phyloP scores from a whole-genome alignment of 2,113 vertebrate genomes.

The Kobus ellipsiprymnus region DNA sequence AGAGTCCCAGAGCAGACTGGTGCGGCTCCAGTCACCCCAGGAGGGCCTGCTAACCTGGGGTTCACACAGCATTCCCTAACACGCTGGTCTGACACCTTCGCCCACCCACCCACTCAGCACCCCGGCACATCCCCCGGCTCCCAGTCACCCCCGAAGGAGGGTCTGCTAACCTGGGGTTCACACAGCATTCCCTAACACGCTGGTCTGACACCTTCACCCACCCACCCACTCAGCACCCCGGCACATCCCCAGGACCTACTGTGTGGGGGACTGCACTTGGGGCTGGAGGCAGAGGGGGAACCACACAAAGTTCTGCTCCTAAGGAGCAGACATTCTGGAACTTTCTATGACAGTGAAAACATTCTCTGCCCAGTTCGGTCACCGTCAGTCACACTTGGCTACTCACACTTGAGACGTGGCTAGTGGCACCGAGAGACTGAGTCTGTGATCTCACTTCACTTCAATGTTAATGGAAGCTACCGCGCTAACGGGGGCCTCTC shows the following conservation, averaged over 20 bases:
- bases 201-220: fast-evolving
- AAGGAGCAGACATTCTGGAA: neutral
- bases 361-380: neutral
- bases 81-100: fast-evolving
- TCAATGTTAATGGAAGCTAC: neutral
- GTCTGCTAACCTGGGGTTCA: fast-evolving
- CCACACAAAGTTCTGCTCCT: neutral
- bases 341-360: neutral
- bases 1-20: neutral
- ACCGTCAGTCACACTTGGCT: neutral
- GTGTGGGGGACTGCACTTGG: fast-evolving
- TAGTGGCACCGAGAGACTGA: neutral
- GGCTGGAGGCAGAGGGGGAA: too few relatives aligned
- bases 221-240: fast-evolving
- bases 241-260: neutral
- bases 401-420: neutral
- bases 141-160: neutral
- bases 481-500: fast-evolving
- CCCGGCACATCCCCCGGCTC: fast-evolving
- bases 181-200: fast-evolving
- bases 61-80: fast-evolving
- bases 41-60: fast-evolving
- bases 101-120: fast-evolving
- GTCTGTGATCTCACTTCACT: neutral
- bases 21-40: neutral